phyloP scores from a whole-genome alignment of 2,797 vertebrate genomes.

The Propithecus deckenii region DNA sequence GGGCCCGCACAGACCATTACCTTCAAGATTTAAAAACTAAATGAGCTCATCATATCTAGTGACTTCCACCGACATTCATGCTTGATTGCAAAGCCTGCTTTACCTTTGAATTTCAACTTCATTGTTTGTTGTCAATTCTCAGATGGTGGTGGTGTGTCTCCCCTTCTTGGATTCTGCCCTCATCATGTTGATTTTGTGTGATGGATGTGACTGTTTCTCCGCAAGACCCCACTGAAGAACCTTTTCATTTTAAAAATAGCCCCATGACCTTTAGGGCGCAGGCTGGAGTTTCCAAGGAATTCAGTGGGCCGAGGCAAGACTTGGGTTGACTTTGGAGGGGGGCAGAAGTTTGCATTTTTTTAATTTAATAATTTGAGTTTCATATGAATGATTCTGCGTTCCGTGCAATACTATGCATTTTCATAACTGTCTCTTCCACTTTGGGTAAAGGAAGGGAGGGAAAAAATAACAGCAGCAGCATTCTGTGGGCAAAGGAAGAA shows the following conservation, averaged over 20 bases:
- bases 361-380: constrained; percentile 67
- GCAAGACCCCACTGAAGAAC: constrained; percentile 26
- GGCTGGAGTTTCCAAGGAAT: not conserved
- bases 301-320: not conserved
- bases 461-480: constrained; percentile 76
- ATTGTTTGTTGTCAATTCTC: constrained; percentile 42
- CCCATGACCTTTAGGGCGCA: not conserved
- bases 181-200: not conserved
- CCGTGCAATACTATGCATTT: constrained; percentile 67
- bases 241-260: constrained; percentile 49
- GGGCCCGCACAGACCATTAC: constrained; percentile 65
- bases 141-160: not conserved
- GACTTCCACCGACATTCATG: constrained; percentile 46
- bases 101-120: constrained; percentile 53
- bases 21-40: constrained; percentile 75
- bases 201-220: not conserved
- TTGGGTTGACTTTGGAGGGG: constrained; percentile 7
- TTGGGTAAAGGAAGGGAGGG: constrained; percentile 72
- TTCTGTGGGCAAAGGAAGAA: constrained; percentile 88
- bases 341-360: constrained; percentile 29
- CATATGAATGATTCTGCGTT: constrained; percentile 74
- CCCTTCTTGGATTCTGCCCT: not conserved
- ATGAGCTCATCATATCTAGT: constrained; percentile 54
- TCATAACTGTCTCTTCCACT: constrained; percentile 80
- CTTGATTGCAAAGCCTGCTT: constrained; percentile 31